Conservation (phyloP, 1,140 invertebrate species). For the Calycopis cecrops region DNA sequence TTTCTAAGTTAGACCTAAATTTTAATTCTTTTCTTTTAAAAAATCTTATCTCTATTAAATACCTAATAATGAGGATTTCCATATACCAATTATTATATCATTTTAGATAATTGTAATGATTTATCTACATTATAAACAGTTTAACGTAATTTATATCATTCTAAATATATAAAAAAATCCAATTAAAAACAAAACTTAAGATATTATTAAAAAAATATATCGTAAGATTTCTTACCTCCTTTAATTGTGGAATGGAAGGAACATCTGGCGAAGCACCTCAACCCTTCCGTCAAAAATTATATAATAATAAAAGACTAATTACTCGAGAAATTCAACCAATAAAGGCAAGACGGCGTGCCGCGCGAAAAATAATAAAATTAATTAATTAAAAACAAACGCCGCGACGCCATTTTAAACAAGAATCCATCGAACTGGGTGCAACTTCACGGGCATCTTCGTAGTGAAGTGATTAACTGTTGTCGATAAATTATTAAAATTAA, state of each 20-base stretch:
- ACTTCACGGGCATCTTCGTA: neutral
- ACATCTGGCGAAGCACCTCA: slow-evolving; percentile 60
- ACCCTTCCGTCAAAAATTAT: slow-evolving; percentile 61
- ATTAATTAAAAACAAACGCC: slow-evolving; percentile 68
- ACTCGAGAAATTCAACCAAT: slow-evolving; percentile 56
- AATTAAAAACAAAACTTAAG: slow-evolving; percentile 1
- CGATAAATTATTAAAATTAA: neutral
- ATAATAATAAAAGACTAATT: slow-evolving; percentile 72
- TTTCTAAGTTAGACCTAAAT: too few species aligned
- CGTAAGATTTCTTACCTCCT: slow-evolving; percentile 1
- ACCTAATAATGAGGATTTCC: too few species aligned
- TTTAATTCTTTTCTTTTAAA: too few species aligned
- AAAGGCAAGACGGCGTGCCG: slow-evolving; percentile 55
- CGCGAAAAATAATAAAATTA: slow-evolving; percentile 67
- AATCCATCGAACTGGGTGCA: slow-evolving; percentile 22
- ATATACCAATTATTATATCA: too few species aligned
- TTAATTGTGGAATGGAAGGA: slow-evolving; percentile 3
- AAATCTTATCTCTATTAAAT: too few species aligned
- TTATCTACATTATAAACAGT: too few species aligned
- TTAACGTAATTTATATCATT: neutral
- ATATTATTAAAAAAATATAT: neutral
- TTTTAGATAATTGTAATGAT: too few species aligned
- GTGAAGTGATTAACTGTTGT: neutral
- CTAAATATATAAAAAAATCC: neutral
- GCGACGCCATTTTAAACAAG: slow-evolving; percentile 30